phyloP scores from a whole-genome alignment of 2,888 invertebrate species.

The Candidula unifasciata region DNA sequence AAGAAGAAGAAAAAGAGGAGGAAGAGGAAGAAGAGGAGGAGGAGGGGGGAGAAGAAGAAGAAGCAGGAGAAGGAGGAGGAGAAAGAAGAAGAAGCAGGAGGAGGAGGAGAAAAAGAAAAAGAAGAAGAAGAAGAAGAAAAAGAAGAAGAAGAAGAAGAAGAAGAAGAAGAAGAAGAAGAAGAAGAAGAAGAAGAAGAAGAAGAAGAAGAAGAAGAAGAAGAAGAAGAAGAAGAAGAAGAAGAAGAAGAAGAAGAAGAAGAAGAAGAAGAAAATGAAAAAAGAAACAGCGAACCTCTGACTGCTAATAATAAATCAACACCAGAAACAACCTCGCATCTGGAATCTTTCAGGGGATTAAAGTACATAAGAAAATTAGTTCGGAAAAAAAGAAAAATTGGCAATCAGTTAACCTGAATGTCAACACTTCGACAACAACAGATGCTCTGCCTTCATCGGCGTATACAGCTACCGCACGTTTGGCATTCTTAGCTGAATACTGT shows the following conservation, averaged over 20 bases:
- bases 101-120: background rate
- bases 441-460: too few species aligned
- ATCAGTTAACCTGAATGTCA: too few species aligned
- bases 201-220: slow-evolving; percentile 20
- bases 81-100: background rate
- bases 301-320: background rate
- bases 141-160: background rate
- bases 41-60: background rate
- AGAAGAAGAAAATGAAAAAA: background rate
- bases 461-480: too few species aligned
- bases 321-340: background rate
- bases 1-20: background rate
- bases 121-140: background rate
- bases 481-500: too few species aligned
- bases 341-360: too few species aligned
- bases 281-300: background rate
- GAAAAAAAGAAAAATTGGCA: too few species aligned
- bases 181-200: background rate
- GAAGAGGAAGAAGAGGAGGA: background rate
- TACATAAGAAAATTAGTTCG: too few species aligned
- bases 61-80: background rate
- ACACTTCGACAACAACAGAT: too few species aligned
- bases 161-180: slow-evolving; percentile 3
- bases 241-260: slow-evolving; percentile 17
- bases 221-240: slow-evolving; percentile 9